Conservation (phyloP, 2,888 invertebrate species). For the Sclerodermus sp. region DNA sequence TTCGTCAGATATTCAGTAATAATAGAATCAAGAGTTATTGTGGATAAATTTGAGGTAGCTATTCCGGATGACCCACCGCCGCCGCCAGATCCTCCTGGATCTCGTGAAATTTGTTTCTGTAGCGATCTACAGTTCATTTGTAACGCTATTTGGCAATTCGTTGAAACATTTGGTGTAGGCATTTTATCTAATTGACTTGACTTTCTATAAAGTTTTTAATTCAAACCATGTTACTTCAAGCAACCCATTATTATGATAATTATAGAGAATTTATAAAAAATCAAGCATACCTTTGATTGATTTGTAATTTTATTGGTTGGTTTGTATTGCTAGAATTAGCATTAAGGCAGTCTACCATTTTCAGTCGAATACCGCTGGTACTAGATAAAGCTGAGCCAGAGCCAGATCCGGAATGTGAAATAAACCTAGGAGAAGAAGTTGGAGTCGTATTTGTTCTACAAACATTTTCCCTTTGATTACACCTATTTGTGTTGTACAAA, state of each 20-base stretch:
- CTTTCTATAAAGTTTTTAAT: constrained; percentile 27
- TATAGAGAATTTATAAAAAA: not conserved
- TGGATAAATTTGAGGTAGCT: constrained; percentile 46
- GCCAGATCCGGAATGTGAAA: constrained; percentile 40
- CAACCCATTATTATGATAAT: not conserved
- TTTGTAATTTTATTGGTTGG: constrained; percentile 52
- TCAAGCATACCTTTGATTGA: constrained; percentile 43
- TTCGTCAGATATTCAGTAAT: constrained; percentile 95
- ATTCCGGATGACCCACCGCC: constrained; percentile 36
- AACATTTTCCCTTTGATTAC: constrained; percentile 39
- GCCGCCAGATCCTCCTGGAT: constrained; percentile 47
- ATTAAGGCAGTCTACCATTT: constrained; percentile 44
- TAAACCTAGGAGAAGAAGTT: constrained; percentile 44
- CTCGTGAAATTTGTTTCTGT: constrained; percentile 61
- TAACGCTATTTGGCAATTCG: constrained; percentile 18
- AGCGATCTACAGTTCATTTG: constrained; percentile 56
- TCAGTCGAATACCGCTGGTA: constrained; percentile 41
- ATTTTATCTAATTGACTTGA: constrained; percentile 39
- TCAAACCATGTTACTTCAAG: not conserved
- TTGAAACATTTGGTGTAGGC: constrained; percentile 21
- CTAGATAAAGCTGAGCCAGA: constrained; percentile 35
- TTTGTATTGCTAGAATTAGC: constrained; percentile 30
- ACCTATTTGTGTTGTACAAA: constrained; percentile 48
- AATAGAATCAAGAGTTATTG: constrained; percentile 83
- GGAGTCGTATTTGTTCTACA: constrained; percentile 43